Base-by-base conservation (phyloP, 1,140 invertebrate species). In the Cyclina sinensis region DNA sequence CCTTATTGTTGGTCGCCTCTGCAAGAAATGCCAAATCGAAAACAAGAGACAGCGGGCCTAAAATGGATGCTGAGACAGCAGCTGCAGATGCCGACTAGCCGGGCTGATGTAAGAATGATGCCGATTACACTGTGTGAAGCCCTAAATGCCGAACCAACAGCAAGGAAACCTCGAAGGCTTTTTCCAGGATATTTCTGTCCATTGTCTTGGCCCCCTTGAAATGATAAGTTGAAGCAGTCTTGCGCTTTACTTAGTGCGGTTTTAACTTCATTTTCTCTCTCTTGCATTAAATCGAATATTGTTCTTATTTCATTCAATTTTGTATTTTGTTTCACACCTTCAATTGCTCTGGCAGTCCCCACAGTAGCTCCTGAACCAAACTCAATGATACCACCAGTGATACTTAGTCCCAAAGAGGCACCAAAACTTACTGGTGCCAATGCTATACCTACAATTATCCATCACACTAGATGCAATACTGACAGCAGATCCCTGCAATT, bases 371-470 rank as follows among this genome's bases (percentile, higher is more conserved):
- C 73, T 27, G 39, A 21, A 5, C 39, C n/a, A 21, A 48, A 35
- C 21, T 37, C 73, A 76, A 76, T 76, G n/a, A 27, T 37, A 12
- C 73, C 73, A 24, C 73, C 73, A 1, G 73, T 37, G 4, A 76
- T 76, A 48, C 39, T 76, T 12, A 76, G 46, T 16, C 73, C 73
- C n/a, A 76, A n/a, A 30, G 73, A 76, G 30, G 46, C 73, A 24
- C 73, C 73, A 37, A 76, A 76, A 27, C 39, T 76, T 11, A 76
- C 35, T 27, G 73, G 73, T 0, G 46, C 46, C 43, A 76, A 37
- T 46, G 30, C 37, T 46, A 76, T 12, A 12, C 73, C 73, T 21
- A 27, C 73, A 76, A 76, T 48, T 5, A 43, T n/a, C 73, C n/a
- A 76, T 43, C 1, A 21, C 37, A 32, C 73, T 37, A 35, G 39